A percentile compares a stretch with the other conserved stretches of the same genome.
Evolutionary conservation across 2,888 invertebrate genomes (phyloP).

Genomic region (Branchellion lobata): DNA sequence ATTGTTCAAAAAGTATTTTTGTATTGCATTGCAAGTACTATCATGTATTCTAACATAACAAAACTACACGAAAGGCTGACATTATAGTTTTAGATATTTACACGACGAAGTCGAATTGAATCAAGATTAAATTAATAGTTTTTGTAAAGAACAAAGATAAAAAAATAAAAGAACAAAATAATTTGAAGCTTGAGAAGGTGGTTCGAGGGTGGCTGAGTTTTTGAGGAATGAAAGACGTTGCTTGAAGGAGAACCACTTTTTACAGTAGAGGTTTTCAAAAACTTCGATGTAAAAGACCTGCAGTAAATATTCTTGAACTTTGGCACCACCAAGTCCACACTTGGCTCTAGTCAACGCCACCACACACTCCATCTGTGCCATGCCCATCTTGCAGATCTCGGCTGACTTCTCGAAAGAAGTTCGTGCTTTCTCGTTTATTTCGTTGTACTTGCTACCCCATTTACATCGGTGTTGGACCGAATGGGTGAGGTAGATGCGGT

Average conservation of each 20-base stretch:
- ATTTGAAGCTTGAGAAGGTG: no score
- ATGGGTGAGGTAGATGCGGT: not conserved
- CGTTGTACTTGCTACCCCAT: conserved; percentile 15
- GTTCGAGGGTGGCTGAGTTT: no score
- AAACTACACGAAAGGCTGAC: no score
- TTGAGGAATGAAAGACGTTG: not conserved
- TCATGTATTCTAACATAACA: no score
- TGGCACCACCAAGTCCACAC: conserved; percentile 19
- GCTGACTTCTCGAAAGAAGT: conserved; percentile 8
- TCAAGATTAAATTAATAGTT: not conserved
- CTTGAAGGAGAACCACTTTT: conserved; percentile 6
- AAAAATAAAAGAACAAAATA: no score
- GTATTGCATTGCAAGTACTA: no score
- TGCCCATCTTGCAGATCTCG: conserved; percentile 32
- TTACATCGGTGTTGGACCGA: conserved; percentile 13
- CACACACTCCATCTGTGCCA: conserved; percentile 26
- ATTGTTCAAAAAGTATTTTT: no score
- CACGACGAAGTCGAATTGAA: no score
- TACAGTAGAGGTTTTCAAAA: conserved; percentile 25
- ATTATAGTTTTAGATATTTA: no score
- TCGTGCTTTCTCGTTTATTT: not conserved
- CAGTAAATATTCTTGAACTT: conserved; percentile 18
- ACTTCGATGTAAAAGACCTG: conserved; percentile 4
- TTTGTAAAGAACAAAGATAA: no score
- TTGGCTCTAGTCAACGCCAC: not conserved